Conservation (phyloP, 1,140 invertebrate species). For the Brachystomella parvula region DNA sequence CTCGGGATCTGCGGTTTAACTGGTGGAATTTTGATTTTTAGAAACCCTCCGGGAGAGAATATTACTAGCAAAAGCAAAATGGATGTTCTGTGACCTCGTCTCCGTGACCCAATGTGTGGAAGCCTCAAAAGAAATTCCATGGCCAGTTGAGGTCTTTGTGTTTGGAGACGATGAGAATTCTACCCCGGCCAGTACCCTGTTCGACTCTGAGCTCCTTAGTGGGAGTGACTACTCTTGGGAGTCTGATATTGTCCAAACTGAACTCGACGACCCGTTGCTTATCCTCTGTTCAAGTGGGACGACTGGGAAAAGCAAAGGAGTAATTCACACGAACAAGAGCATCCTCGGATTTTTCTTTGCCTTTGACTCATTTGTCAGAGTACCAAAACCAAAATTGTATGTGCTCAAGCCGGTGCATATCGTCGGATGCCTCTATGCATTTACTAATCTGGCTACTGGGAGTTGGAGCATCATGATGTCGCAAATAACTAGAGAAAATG, state of each 20-base stretch:
- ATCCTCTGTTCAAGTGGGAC: slow-evolving; percentile 34
- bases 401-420: slow-evolving; percentile 27
- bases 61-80: slow-evolving; percentile 23
- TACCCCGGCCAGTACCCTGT: slow-evolving; percentile 20
- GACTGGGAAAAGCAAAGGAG: slow-evolving; percentile 32
- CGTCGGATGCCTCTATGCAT: slow-evolving; percentile 31
- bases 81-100: slow-evolving; percentile 29
- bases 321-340: slow-evolving; percentile 30
- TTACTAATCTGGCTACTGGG: slow-evolving; percentile 22
- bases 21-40: too few relatives aligned
- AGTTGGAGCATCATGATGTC: slow-evolving; percentile 30
- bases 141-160: slow-evolving; percentile 31
- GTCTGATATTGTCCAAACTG: slow-evolving; percentile 7
- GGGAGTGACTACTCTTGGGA: background rate
- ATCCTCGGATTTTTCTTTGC: slow-evolving; percentile 27
- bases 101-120: slow-evolving; percentile 20
- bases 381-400: slow-evolving; percentile 15
- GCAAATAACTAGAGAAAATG: slow-evolving; percentile 27
- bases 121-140: slow-evolving; percentile 16
- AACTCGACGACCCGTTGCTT: slow-evolving; percentile 29
- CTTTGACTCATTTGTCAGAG: slow-evolving; percentile 19
- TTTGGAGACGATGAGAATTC: slow-evolving; percentile 21
- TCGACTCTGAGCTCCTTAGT: background rate
- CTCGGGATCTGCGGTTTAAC: too few relatives aligned
- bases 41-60: slow-evolving; percentile 29